A percentile compares a stretch with the other conserved stretches of the same genome.
phyloP scores from a whole-genome alignment of 2,113 vertebrate genomes.

The Progne subis region DNA sequence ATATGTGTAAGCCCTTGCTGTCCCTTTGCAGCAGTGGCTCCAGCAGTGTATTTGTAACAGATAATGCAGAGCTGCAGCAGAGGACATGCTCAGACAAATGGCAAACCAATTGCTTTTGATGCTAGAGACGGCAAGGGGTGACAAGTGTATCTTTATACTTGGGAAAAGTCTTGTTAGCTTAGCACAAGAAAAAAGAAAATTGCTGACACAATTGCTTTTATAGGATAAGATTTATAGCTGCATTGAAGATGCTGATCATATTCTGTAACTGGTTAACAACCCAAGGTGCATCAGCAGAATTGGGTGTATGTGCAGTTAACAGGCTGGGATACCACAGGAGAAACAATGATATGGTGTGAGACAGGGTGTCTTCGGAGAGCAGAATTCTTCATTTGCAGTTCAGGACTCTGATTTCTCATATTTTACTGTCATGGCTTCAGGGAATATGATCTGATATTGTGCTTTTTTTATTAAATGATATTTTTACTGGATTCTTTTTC shows the following conservation, averaged over 20 bases:
- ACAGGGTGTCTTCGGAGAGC: not conserved
- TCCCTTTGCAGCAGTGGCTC: not conserved
- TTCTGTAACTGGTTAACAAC: conserved; percentile 20
- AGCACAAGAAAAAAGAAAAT: not conserved
- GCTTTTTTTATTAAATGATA: conserved; percentile 6
- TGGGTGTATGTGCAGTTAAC: not conserved
- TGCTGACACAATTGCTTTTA: conserved; percentile 44
- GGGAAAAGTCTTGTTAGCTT: conserved; percentile 29
- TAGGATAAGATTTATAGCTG: conserved; percentile 52
- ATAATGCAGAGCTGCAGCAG: not conserved
- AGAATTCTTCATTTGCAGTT: not conserved
- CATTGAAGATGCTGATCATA: conserved; percentile 42
- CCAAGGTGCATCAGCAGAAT: conserved; percentile 22
- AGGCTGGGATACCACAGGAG: not conserved
- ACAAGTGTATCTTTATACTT: not conserved
- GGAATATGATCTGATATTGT: not conserved
- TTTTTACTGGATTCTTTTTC: not conserved
- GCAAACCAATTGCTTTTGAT: conserved; percentile 36
- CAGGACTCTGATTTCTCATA: not conserved
- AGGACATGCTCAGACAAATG: conserved; percentile 28
- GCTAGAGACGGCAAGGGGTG: not conserved
- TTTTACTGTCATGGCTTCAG: not conserved
- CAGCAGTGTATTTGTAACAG: not conserved
- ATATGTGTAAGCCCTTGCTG: not conserved
- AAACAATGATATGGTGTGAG: not conserved